Evolutionary conservation across 92 coral and sea anemone species (phyloP).

Genomic region (Blastomussa wellsi): DNA sequence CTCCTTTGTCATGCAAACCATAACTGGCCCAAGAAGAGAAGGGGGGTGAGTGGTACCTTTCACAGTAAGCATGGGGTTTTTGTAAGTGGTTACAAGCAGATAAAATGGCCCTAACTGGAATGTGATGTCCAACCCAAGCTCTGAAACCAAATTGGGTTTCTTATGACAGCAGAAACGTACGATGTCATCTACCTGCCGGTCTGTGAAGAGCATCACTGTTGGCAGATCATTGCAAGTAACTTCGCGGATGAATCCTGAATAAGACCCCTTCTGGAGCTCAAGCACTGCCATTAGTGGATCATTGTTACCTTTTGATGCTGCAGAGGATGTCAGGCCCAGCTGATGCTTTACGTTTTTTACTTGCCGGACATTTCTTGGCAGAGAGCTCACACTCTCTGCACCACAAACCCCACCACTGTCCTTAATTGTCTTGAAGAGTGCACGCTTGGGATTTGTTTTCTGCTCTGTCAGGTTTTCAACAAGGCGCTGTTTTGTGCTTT

Average conservation of each 20-base stretch:
- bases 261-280: conserved; percentile 35
- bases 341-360: conserved; percentile 40
- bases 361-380: conserved; percentile 44
- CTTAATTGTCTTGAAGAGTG: conserved; percentile 49
- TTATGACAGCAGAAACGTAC: conserved; percentile 33
- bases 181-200: conserved; percentile 32
- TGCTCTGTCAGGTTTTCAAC: conserved; percentile 29
- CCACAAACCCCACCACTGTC: conserved; percentile 56
- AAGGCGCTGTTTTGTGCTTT: conserved; percentile 41
- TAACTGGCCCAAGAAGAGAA: conserved; percentile 42
- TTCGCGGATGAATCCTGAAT: conserved; percentile 22
- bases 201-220: conserved; percentile 30
- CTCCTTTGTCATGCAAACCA: conserved; percentile 57
- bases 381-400: conserved; percentile 42
- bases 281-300: conserved; percentile 43
- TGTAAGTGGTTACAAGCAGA: conserved; percentile 44
- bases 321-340: conserved; percentile 37
- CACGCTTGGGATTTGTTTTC: conserved; percentile 40
- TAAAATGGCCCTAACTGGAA: conserved; percentile 51
- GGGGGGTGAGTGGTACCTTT: conserved; percentile 40
- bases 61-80: conserved; percentile 40
- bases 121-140: conserved; percentile 41
- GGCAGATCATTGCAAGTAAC: conserved; percentile 38
- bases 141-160: conserved; percentile 25
- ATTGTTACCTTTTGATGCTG: conserved; percentile 35